Evolutionary conservation across 2,113 vertebrate species (phyloP), one percentile per base, ranked within the genome.

Genomic region (Cololabis saira): DNA sequence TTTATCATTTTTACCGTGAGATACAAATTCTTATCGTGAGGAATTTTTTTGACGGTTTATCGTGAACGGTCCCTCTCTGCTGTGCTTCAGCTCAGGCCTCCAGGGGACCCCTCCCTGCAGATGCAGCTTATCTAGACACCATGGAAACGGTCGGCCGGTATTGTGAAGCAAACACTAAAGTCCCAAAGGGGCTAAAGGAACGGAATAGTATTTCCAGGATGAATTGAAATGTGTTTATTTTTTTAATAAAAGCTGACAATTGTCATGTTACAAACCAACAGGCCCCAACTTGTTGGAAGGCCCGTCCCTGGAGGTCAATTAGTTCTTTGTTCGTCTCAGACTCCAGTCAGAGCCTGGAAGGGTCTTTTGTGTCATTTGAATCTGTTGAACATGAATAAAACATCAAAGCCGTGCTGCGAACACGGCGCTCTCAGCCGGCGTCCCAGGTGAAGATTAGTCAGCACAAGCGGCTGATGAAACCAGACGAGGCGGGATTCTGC

Each of bases 341-440:
- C 71, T 75, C 18, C 33, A 19, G 18, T 49, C 57, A 44, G 75
- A 60, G 60, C 18, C 68, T 63, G 58, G 65, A 69, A 62, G 74
- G 52, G 61, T 61, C 59, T 43, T 37, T 47, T 17, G n/a, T 63
- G 61, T 61, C 71, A 10, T 60, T 79, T 60, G 48, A 21, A 69
- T 74, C 58, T 45, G 47, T 17, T 53, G 7, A 0, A 3, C 73
- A 82, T 86, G 83, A 88, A 86, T 88, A 77, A 86, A 82, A 84
- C 83, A 84, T 86, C 67, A 68, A 48, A 64, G 78, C 62, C 0
- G 59, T 81, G 80, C 67, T 65, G 78, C 54, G 14, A 0, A 2
- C 48, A 37, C 66, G 0, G 56, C 72, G 60, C 69, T 27, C 71
- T 9, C 50, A 44, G 12, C 43, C 58, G 9, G 45, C 41, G 62